Conservation (phyloP, 2,888 invertebrate genomes). For the Tromatobia lineatoria region DNA sequence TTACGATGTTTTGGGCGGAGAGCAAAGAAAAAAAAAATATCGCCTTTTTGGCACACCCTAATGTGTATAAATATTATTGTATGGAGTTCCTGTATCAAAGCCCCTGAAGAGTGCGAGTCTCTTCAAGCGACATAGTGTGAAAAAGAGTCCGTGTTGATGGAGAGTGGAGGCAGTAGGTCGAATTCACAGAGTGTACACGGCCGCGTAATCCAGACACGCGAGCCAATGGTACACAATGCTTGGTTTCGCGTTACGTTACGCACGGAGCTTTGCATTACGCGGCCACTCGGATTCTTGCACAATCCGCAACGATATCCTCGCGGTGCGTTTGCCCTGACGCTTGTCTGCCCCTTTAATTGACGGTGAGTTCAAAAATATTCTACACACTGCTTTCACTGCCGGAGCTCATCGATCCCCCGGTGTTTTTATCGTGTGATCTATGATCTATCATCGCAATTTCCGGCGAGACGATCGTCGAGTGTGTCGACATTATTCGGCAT, state of each 20-base stretch:
- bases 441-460: too few species aligned
- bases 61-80: too few species aligned
- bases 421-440: too few species aligned
- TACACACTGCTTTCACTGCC: too few species aligned
- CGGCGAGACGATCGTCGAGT: too few species aligned
- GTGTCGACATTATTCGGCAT: too few species aligned
- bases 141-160: conserved; percentile 27
- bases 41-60: too few species aligned
- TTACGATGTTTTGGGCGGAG: too few species aligned
- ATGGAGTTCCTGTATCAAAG: too few species aligned
- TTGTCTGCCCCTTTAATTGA: neutral
- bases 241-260: conserved; percentile 80
- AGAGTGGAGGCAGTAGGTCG: conserved; percentile 67
- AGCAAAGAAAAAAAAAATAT: too few species aligned
- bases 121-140: neutral
- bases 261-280: conserved; percentile 68
- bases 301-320: conserved; percentile 62
- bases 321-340: conserved; percentile 24
- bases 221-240: conserved; percentile 77
- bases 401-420: too few species aligned
- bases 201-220: conserved; percentile 70
- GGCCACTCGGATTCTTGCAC: conserved; percentile 64
- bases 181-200: conserved; percentile 66
- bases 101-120: conserved; percentile 4
- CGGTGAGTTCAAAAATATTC: too few species aligned